Conservation (phyloP, 2,888 invertebrate species). For the Drepanosiphum platanoidis region DNA sequence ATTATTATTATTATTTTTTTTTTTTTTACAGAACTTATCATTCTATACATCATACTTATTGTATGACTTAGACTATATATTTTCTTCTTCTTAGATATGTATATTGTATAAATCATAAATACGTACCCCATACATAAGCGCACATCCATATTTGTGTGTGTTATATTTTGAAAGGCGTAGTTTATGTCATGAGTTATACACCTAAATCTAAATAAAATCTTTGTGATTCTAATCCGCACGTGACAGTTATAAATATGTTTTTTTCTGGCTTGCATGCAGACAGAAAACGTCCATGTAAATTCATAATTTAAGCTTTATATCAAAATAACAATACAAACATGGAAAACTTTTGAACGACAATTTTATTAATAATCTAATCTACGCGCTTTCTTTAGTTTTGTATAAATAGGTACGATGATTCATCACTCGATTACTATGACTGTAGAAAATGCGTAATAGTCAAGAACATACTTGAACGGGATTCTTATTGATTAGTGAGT, state of each 20-base stretch:
- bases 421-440: neutral
- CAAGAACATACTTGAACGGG: conserved; percentile 7
- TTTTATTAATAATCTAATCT: neutral
- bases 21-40: neutral
- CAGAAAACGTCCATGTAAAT: neutral
- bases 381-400: neutral
- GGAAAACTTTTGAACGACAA: neutral
- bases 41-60: neutral
- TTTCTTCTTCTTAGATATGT: neutral
- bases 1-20: no score
- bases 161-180: neutral
- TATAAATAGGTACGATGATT: neutral
- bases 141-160: neutral
- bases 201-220: conserved; percentile 31
- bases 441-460: no score
- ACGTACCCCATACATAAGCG: neutral
- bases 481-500: conserved; percentile 4
- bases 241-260: conserved; percentile 4
- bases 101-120: neutral
- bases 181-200: neutral
- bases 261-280: neutral
- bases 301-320: neutral
- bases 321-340: neutral
- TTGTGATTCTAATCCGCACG: conserved; percentile 7
- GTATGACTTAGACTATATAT: neutral